These are phyloP conservation scores for Ataeniobius toweri DNA, from an alignment of 2,797 vertebrate genomes.

Conservation along the genomic window DNA sequence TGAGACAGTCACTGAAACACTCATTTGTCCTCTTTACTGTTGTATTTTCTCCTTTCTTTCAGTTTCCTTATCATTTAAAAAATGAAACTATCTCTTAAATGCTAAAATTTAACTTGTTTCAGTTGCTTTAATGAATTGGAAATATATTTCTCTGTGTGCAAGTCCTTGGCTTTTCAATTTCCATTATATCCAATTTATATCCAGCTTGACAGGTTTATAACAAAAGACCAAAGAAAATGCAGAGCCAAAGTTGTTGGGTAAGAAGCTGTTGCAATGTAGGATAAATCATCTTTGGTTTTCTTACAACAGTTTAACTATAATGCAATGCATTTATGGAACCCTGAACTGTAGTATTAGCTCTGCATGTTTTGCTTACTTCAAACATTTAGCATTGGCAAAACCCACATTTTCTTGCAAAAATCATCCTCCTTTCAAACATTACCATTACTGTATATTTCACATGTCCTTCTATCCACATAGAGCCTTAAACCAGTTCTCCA, in stretches of 20 bases:
- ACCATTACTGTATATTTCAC: not conserved
- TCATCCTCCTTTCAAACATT: not conserved
- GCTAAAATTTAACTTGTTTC: not conserved
- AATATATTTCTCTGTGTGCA: not conserved
- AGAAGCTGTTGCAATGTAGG: not conserved
- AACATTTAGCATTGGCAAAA: not conserved
- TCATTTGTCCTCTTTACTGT: conserved; percentile 27
- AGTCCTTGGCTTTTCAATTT: not conserved
- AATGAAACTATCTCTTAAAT: not conserved
- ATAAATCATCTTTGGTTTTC: not conserved
- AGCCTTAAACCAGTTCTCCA: not conserved
- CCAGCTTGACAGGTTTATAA: conserved; percentile 1
- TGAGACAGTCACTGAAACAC: conserved; percentile 31
- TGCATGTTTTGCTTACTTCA: not conserved
- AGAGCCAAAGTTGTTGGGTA: not conserved
- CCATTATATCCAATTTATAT: not conserved
- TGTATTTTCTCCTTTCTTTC: not conserved
- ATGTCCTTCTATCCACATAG: not conserved
- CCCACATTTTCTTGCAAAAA: not conserved
- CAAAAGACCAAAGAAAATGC: not conserved
- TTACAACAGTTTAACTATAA: not conserved
- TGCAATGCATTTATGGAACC: not conserved
- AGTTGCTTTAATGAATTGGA: not conserved
- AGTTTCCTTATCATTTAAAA: conserved; percentile 4
- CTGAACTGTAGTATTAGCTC: not conserved